Percentiles rank a stretch among this genome's conserved stretches.
Conservation (phyloP, 2,888 invertebrate species). For the Parapristionchus giblindavisi region DNA sequence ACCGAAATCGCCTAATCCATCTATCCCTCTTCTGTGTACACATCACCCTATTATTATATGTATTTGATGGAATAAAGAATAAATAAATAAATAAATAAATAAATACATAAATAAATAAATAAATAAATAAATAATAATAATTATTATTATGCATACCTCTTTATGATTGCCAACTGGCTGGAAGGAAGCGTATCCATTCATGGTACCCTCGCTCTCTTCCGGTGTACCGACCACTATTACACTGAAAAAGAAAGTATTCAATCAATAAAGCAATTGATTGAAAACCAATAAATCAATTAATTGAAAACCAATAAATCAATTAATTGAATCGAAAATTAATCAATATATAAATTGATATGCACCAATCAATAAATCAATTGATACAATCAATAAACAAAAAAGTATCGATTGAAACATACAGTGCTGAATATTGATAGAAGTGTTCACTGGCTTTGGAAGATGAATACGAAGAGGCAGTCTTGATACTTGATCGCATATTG, state of each 20-base stretch:
- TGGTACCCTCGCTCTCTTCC: not conserved
- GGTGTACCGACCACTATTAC: slow-evolving; percentile 24
- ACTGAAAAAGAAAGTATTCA: not conserved
- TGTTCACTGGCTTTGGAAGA: not conserved
- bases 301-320: too few species aligned
- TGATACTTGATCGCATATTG: not conserved
- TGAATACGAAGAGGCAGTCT: not conserved
- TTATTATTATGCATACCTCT: slow-evolving; percentile 36
- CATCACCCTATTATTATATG: too few species aligned
- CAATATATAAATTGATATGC: too few species aligned
- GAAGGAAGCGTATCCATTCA: slow-evolving; percentile 36
- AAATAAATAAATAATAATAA: too few species aligned
- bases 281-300: not conserved
- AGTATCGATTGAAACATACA: slow-evolving; percentile 18
- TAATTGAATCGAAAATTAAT: too few species aligned
- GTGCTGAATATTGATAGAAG: slow-evolving; percentile 25
- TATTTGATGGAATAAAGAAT: too few species aligned
- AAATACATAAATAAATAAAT: too few species aligned
- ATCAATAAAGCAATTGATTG: not conserved
- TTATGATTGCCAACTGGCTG: slow-evolving; percentile 32
- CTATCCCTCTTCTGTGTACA: too few species aligned
- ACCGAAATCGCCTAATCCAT: too few species aligned
- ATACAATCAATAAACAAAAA: too few species aligned
- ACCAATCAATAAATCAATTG: too few species aligned
- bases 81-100: too few species aligned